Evolutionary conservation across 2,113 vertebrate species (phyloP).

Genomic region (Dicaeum eximium): DNA sequence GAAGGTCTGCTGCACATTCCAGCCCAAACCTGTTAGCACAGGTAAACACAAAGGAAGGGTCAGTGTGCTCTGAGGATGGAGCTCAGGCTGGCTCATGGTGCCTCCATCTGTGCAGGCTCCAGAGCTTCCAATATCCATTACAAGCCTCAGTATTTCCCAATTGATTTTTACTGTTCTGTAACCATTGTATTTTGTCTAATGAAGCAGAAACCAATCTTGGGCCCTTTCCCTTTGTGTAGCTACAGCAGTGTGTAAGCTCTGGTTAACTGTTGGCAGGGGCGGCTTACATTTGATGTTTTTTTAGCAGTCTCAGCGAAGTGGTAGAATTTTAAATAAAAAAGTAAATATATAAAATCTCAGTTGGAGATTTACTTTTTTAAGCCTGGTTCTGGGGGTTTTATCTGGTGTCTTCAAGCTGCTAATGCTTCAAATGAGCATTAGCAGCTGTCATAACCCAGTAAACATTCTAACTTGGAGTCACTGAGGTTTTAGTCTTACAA

Average conservation of each 20-base stretch:
- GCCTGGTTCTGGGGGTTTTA: background rate
- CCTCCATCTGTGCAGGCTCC: background rate
- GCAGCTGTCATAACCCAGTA: background rate
- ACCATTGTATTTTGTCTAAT: conserved; percentile 55
- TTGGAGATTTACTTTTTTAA: background rate
- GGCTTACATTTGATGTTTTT: background rate
- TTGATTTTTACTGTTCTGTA: conserved; percentile 39
- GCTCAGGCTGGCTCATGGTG: background rate
- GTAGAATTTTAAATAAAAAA: background rate
- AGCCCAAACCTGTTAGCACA: background rate
- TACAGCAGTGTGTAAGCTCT: conserved; percentile 1
- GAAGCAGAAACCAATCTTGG: conserved; percentile 51
- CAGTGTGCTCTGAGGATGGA: background rate
- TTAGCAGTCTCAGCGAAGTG: background rate
- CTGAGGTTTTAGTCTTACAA: background rate
- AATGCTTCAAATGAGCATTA: background rate
- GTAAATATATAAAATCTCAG: background rate
- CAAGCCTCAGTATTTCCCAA: conserved; percentile 47
- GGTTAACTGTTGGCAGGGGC: conserved; percentile 16
- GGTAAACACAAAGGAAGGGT: background rate
- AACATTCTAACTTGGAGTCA: background rate
- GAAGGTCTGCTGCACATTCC: background rate
- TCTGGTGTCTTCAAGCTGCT: background rate
- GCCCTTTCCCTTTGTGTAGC: conserved; percentile 5
- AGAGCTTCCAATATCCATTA: conserved; percentile 30